Base-by-base conservation (phyloP, 2,113 vertebrate genomes). In the Ameiurus melas region DNA sequence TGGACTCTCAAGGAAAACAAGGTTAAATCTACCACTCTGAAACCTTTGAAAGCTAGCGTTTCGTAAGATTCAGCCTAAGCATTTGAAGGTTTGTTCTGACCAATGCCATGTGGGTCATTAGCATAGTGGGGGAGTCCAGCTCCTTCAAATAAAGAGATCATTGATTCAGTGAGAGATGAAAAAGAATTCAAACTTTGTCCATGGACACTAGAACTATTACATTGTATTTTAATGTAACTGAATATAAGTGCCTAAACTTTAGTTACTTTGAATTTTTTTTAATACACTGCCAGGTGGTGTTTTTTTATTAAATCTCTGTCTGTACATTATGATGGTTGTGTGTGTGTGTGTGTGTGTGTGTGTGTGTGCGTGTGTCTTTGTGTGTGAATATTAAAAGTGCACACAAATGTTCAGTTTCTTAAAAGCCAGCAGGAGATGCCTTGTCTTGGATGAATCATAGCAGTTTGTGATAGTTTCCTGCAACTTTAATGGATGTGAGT, bases 371-470 rank as follows among this genome's bases (percentile, higher is more conserved):
- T 66, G 64, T n/a, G 62, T 64, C 62, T 27, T 47, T 57, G 84
- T 13, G 30, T 36, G 36, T 43, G 13, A 73, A 57, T 86, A 51
- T 57, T 30, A 73, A 36, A 33, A n/a, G 16, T 70, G 27, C 17
- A 47, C 33, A 39, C 8, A 19, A 33, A 33, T 55, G 62, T 55
- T 30, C 27, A 51, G 47, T 57, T 85, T 85, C 78, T 13, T 89
- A 14, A 36, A 78, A 86, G 75, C 75, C 85, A 57, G 62, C 82
- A 84, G 81, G 80, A 68, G 47, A 30, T 89, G 66, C 51, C 68
- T 86, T 47, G 39, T 68, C n/a, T 60, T 33, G 53, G 33, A 17
- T 19, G 36, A 84, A 83, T 83, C 70, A 62, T 36, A 51, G 62
- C 16, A 87, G n/a, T 75, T 25, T 47, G 39, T 47, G 19, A 47